Evolutionary conservation across 2,888 invertebrate genomes (phyloP).

Genomic region (Pachliopta kotzebuea): DNA sequence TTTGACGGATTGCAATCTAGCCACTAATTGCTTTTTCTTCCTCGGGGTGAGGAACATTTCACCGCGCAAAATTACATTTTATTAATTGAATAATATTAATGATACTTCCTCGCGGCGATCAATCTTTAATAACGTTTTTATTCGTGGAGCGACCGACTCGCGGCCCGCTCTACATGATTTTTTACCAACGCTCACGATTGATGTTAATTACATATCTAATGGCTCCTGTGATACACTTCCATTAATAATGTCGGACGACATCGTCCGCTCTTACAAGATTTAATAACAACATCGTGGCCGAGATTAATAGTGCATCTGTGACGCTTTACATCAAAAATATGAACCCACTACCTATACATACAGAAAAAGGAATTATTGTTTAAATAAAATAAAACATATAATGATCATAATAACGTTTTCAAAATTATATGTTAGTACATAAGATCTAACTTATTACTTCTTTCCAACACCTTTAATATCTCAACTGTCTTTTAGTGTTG

Average conservation of each 20-base stretch:
- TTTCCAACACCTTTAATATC: too few relatives aligned
- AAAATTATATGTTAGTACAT: too few relatives aligned
- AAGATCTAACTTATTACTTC: too few relatives aligned
- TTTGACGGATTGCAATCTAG: slow-evolving; percentile 80
- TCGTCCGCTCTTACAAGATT: slow-evolving; percentile 68
- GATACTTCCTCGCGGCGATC: slow-evolving; percentile 75
- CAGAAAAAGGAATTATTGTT: too few relatives aligned
- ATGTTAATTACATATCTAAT: slow-evolving; percentile 78
- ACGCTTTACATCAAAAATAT: slow-evolving; percentile 66
- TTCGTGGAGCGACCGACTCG: slow-evolving; percentile 68
- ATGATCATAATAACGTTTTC: too few relatives aligned
- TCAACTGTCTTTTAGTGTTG: too few relatives aligned
- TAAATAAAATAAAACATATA: too few relatives aligned
- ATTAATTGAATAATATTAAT: slow-evolving; percentile 81
- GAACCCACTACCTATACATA: slow-evolving; percentile 30
- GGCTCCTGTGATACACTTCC: slow-evolving; percentile 80
- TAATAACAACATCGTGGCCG: slow-evolving; percentile 66
- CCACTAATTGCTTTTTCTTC: slow-evolving; percentile 81
- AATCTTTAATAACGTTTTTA: slow-evolving; percentile 80
- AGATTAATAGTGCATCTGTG: slow-evolving; percentile 76
- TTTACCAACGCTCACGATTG: slow-evolving; percentile 62
- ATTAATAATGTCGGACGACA: slow-evolving; percentile 74
- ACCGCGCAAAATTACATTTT: slow-evolving; percentile 77
- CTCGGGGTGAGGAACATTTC: slow-evolving; percentile 67
- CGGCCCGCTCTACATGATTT: slow-evolving; percentile 48